These are phyloP conservation scores for Hestina assimilis DNA, from an alignment of 1,140 invertebrate genomes.

Conservation along the genomic window DNA sequence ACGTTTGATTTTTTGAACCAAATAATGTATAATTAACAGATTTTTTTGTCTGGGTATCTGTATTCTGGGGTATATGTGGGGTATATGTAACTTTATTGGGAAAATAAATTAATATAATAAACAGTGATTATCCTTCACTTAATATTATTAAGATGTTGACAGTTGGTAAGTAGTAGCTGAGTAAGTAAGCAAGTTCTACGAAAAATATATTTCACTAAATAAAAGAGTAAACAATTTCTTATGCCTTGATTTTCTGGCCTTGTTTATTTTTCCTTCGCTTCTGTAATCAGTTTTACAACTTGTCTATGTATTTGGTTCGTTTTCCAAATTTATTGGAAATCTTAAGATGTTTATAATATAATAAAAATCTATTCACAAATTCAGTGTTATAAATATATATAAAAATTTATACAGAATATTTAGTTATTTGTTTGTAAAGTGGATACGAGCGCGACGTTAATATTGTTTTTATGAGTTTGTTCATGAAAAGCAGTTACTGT, in stretches of 20 bases:
- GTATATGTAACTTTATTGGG: neutral
- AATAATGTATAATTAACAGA: neutral
- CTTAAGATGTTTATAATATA: conserved; percentile 29
- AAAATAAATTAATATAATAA: no score
- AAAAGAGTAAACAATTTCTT: neutral
- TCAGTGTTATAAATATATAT: no score
- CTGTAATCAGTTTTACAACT: conserved; percentile 57
- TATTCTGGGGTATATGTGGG: neutral
- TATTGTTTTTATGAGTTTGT: no score
- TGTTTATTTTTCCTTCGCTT: conserved; percentile 59
- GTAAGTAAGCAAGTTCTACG: no score
- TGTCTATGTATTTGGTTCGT: conserved; percentile 40
- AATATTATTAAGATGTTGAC: no score
- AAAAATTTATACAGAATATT: no score
- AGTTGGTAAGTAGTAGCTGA: no score
- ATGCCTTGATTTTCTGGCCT: conserved; percentile 23
- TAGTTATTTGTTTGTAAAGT: no score
- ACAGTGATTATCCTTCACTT: no score
- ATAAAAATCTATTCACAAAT: no score
- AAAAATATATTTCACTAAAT: neutral
- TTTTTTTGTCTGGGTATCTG: neutral
- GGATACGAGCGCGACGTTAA: no score
- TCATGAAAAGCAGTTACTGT: no score
- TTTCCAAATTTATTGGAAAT: conserved; percentile 35
- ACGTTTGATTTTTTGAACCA: neutral